These are phyloP conservation scores for Drosophila formosana DNA, from an alignment of 2,888 invertebrate species.

Conservation along the genomic window DNA sequence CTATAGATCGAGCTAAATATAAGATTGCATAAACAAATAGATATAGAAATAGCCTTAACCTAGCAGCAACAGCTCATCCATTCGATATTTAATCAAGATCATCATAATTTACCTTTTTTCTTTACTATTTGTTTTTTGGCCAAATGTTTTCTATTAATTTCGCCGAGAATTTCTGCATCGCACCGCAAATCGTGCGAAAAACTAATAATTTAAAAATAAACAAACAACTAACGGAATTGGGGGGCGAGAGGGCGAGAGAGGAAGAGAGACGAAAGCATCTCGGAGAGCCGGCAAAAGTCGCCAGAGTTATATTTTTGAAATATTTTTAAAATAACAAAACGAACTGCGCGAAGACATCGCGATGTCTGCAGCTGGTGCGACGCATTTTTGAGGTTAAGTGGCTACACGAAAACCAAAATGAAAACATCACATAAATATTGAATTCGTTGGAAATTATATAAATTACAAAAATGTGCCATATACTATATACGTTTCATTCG, in stretches of 20 bases:
- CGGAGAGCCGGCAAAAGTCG: constrained; percentile 52
- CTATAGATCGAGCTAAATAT: constrained; percentile 3
- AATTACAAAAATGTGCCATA: neutral
- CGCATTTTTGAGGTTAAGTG: constrained; percentile 72
- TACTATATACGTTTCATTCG: neutral
- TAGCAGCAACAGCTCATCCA: constrained; percentile 19
- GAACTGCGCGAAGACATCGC: constrained; percentile 5
- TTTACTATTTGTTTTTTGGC: constrained; percentile 18
- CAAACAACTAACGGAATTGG: constrained; percentile 48
- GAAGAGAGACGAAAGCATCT: constrained; percentile 16
- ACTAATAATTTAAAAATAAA: constrained; percentile 73
- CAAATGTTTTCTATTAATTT: constrained; percentile 26
- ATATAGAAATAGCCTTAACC: constrained; percentile 34
- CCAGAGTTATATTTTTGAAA: constrained; percentile 68
- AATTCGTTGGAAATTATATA: constrained; percentile 17
- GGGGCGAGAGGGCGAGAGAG: neutral
- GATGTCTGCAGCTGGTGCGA: constrained; percentile 24
- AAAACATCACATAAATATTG: constrained; percentile 25
- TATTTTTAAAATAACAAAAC: constrained; percentile 63
- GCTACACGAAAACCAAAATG: constrained; percentile 17
- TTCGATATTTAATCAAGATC: constrained; percentile 15
- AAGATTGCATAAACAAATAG: constrained; percentile 6
- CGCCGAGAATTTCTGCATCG: constrained; percentile 36
- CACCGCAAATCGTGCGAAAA: constrained; percentile 67
- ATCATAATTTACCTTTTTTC: constrained; percentile 24